Evolutionary conservation across 2,113 vertebrate genomes (phyloP), one percentile per base, ranked within the genome.

Genomic region (Stegastes partitus): DNA sequence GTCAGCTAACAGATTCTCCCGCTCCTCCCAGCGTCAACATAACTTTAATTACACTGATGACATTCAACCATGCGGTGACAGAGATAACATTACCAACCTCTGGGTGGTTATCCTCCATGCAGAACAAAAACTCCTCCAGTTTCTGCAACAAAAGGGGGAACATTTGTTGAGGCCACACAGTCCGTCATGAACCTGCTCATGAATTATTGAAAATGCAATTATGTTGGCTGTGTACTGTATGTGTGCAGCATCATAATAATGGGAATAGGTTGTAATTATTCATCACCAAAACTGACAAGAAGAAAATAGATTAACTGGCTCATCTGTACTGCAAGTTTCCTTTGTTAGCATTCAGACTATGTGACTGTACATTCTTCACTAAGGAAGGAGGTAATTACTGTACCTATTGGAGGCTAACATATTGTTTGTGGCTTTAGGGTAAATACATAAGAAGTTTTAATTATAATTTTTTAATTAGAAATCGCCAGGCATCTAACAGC

Each of bases 41-140:
- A 57, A 58, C 66, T 85, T 88, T 68, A 79, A 64, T 87, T 73
- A 78, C 65, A 70, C 68, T 54, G 61, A 65, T 21, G 81, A 76
- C 71, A 76, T 81, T 71, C 75, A 75, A 37, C 1, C 50, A 51
- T 22, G 61, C 15, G 66, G 44, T 28, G 66, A 80, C 37, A 31
- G 44, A 3, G 59, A 74, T 70, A 53, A 7, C 49, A 22, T 28
- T 49, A 87, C 91, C 53, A 75, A 95, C 94, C 94, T 95, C 93
- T 19, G 88, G 82, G 63, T 89, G 92, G 78, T 67, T 86, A 11
- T 94, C 94, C 79, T 95, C 94, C 91, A 94, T 92, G 86, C 93
- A 92, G 92, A 95, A 95, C 74, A 95, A 86, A 87, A 95, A 94
- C 89, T 94, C 94, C 77, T 95, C 93, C 89, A 95, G 77, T 82